A percentile compares a stretch with the other conserved stretches of the same genome.
These are phyloP conservation scores for Macroteleia sp. DNA, from an alignment of 2,888 invertebrate genomes.

Conservation along the genomic window DNA sequence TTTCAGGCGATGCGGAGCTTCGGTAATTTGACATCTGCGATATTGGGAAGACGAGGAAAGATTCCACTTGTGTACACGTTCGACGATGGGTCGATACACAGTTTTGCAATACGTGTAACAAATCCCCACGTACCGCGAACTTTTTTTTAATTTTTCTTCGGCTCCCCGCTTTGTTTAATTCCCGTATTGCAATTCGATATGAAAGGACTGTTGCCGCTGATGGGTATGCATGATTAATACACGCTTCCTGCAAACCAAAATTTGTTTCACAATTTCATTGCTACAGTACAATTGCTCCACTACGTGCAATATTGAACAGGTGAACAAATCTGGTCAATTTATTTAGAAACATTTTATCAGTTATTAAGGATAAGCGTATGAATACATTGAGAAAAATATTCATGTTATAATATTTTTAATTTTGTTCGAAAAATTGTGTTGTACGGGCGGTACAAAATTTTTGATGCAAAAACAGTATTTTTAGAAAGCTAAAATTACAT, in stretches of 20 bases:
- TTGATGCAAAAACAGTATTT: too few species aligned
- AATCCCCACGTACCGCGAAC: background rate
- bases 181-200: background rate
- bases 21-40: slow-evolving; percentile 45
- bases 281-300: too few species aligned
- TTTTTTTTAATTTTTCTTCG: background rate
- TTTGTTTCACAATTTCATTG: too few species aligned
- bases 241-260: background rate
- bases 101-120: slow-evolving; percentile 1
- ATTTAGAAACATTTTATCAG: too few species aligned
- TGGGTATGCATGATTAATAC: background rate
- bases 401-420: too few species aligned
- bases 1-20: slow-evolving; percentile 26
- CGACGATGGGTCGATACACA: slow-evolving; percentile 19
- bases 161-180: background rate
- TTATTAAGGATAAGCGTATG: too few species aligned
- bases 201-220: background rate
- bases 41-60: slow-evolving; percentile 35
- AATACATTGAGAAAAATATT: too few species aligned
- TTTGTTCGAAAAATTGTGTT: too few species aligned
- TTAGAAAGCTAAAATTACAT: too few species aligned
- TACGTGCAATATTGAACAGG: too few species aligned
- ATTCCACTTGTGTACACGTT: slow-evolving; percentile 31
- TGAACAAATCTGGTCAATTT: too few species aligned
- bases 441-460: too few species aligned